These are phyloP conservation scores for Zele albiditarsus DNA, from an alignment of 2,888 invertebrate genomes.

Conservation along the genomic window DNA sequence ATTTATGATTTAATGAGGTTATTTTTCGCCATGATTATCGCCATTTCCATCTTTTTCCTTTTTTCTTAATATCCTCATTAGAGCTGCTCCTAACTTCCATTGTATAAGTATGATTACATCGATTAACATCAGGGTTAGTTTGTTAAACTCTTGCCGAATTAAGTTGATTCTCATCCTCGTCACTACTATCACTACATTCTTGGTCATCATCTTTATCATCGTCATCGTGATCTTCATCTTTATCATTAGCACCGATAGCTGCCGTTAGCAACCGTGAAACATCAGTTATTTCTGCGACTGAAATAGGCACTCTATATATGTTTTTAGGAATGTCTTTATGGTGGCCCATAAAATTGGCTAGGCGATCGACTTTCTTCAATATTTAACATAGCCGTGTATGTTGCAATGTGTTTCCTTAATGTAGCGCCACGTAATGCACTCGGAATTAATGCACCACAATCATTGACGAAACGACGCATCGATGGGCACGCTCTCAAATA, in stretches of 20 bases:
- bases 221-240: too few relatives aligned
- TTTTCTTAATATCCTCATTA: too few relatives aligned
- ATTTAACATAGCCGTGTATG: constrained; percentile 47
- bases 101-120: too few relatives aligned
- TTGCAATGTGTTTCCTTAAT: constrained; percentile 47
- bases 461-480: constrained; percentile 32
- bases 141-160: too few relatives aligned
- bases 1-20: too few relatives aligned
- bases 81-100: too few relatives aligned
- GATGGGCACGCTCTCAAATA: constrained; percentile 33
- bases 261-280: constrained; percentile 16
- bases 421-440: constrained; percentile 30
- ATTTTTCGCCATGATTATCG: too few relatives aligned
- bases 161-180: too few relatives aligned
- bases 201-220: constrained; percentile 43
- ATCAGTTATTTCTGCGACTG: constrained; percentile 28
- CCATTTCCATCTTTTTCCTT: too few relatives aligned
- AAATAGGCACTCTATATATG: constrained; percentile 33
- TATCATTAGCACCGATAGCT: constrained; percentile 55
- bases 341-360: constrained; percentile 43
- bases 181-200: too few relatives aligned
- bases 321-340: constrained; percentile 29
- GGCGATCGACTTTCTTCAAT: constrained; percentile 25
- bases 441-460: constrained; percentile 41
- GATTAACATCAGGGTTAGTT: too few relatives aligned